Conservation (phyloP, 2,888 invertebrate species). For the Tetanocera ferruginea region DNA sequence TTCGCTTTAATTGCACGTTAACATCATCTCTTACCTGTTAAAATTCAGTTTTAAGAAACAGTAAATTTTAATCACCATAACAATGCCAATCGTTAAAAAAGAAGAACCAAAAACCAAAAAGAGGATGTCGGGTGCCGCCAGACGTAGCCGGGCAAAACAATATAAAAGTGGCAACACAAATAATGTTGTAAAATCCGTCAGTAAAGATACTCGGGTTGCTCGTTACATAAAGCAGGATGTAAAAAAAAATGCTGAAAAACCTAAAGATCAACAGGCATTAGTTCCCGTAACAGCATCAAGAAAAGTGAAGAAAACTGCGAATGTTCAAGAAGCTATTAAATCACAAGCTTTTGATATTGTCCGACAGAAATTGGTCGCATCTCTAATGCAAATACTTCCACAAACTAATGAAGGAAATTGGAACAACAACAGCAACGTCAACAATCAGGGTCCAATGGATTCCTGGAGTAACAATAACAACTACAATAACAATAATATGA, state of each 20-base stretch:
- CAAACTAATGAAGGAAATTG: not conserved
- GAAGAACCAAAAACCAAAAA: not conserved
- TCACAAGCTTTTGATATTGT: not conserved
- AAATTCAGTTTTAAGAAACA: no score
- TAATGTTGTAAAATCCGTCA: not conserved
- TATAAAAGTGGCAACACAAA: not conserved
- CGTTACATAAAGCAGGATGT: not conserved
- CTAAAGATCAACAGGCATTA: no score
- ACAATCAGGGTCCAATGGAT: not conserved
- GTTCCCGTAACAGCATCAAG: no score
- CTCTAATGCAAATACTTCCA: conserved; percentile 4
- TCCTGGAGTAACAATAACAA: not conserved
- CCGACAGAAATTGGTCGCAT: conserved; percentile 5
- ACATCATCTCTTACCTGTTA: no score
- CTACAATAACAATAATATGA: no score
- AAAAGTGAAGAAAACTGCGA: not conserved
- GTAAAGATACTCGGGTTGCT: not conserved
- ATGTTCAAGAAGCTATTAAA: not conserved
- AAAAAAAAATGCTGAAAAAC: not conserved
- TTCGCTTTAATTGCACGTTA: no score
- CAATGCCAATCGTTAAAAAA: not conserved
- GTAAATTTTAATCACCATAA: no score
- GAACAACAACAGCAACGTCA: not conserved
- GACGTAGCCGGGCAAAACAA: not conserved
- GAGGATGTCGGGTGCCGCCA: not conserved